phyloP scores from a whole-genome alignment of 1,140 invertebrate genomes.

The Drosophila sp. region DNA sequence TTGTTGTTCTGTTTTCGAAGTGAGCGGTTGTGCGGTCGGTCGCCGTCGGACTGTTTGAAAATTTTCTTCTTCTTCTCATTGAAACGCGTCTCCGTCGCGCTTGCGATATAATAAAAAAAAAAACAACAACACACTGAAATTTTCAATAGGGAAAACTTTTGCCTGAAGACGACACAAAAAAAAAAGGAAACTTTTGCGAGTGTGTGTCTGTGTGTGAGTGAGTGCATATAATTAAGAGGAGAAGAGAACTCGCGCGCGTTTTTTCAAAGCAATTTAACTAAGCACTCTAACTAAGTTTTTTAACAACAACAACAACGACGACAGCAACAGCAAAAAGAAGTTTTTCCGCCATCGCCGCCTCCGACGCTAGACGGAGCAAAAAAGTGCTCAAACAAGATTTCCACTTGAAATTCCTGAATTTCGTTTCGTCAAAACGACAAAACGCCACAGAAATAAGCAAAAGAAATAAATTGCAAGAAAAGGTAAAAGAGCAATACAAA shows the following conservation, averaged over 20 bases:
- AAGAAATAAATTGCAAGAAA: neutral
- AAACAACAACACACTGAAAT: slow-evolving; percentile 9
- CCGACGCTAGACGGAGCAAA: slow-evolving; percentile 46
- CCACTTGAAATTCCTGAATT: slow-evolving; percentile 82
- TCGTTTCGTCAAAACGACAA: slow-evolving; percentile 56
- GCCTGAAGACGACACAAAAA: slow-evolving; percentile 3
- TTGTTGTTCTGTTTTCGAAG: no score
- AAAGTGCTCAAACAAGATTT: slow-evolving; percentile 81
- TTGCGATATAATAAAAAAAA: neutral
- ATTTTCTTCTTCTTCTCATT: no score
- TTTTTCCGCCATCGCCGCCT: slow-evolving; percentile 38
- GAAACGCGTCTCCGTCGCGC: slow-evolving; percentile 24
- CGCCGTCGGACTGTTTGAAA: no score
- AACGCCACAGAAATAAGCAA: slow-evolving; percentile 23
- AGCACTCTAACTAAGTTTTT: slow-evolving; percentile 40
- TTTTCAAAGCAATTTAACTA: slow-evolving; percentile 38
- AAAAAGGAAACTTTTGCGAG: slow-evolving; percentile 10
- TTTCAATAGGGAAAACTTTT: slow-evolving; percentile 30
- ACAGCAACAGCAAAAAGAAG: slow-evolving; percentile 20
- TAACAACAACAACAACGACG: slow-evolving; percentile 27
- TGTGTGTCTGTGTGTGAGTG: slow-evolving; percentile 3
- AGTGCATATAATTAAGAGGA: slow-evolving; percentile 29
- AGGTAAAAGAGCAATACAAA: slow-evolving; percentile 62
- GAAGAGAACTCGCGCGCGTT: slow-evolving; percentile 30
- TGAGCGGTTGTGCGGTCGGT: no score